Evolutionary conservation across 2,797 vertebrate genomes (phyloP).

Genomic region (Catharus ustulatus): DNA sequence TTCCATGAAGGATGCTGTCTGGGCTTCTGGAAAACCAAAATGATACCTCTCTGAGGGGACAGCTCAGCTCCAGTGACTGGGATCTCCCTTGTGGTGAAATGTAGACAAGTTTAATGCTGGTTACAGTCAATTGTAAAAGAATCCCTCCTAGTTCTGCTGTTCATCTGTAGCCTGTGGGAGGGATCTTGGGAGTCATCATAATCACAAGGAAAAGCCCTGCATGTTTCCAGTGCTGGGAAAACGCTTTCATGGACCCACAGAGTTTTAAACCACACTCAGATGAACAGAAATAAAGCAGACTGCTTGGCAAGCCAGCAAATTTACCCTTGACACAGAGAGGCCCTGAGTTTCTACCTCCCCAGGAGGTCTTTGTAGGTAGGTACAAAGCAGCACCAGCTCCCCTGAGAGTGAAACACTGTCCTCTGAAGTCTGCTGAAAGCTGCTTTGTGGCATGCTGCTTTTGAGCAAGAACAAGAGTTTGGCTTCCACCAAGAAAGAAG

Average conservation of each 20-base stretch:
- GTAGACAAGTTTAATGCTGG: not conserved
- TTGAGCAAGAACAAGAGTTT: not conserved
- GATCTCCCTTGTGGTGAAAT: not conserved
- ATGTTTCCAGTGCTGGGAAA: not conserved
- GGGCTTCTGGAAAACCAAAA: not conserved
- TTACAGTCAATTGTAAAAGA: not conserved
- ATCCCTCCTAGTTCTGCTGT: not conserved
- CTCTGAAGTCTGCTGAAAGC: not conserved
- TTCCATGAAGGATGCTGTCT: not conserved
- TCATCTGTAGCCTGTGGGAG: not conserved
- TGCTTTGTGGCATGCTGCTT: not conserved
- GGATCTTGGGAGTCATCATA: not conserved
- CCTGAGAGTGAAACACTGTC: not conserved
- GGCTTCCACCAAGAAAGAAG: not conserved
- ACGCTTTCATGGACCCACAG: not conserved
- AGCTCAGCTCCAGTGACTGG: not conserved
- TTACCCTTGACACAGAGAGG: not conserved
- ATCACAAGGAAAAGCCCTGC: not conserved
- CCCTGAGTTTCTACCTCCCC: not conserved
- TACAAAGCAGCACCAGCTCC: not conserved
- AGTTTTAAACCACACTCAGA: not conserved
- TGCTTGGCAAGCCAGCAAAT: not conserved
- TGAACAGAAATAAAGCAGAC: not conserved
- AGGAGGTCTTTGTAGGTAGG: not conserved
- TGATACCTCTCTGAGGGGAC: not conserved